These are phyloP conservation scores for Ecdyonurus torrentis DNA, from an alignment of 2,888 invertebrate genomes.

Conservation along the genomic window DNA sequence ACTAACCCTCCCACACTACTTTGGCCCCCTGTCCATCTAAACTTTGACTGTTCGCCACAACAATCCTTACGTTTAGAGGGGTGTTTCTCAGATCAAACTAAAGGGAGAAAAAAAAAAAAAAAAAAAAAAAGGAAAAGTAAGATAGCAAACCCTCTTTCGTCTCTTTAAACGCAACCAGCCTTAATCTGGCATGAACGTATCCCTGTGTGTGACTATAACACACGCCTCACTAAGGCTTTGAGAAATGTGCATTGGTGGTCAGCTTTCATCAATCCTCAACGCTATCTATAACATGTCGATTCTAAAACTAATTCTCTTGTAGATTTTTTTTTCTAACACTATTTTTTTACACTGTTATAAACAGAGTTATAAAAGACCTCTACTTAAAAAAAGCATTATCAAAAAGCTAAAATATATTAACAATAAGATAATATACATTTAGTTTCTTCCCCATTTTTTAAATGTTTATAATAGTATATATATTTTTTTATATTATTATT, in stretches of 20 bases:
- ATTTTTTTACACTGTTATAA: neutral
- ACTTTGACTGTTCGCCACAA: neutral
- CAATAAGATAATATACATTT: too few species aligned
- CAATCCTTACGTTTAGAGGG: neutral
- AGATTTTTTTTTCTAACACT: neutral
- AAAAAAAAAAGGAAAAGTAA: neutral
- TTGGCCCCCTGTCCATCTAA: neutral
- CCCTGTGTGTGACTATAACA: neutral
- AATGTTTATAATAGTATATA: too few species aligned
- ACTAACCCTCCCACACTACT: too few species aligned
- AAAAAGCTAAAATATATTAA: neutral
- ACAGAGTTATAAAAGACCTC: neutral
- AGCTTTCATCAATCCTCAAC: neutral
- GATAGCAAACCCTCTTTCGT: neutral
- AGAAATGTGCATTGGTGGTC: neutral
- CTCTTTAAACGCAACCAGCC: neutral
- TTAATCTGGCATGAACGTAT: neutral
- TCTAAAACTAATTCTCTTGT: neutral
- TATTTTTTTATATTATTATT: neutral
- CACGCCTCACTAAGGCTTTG: neutral
- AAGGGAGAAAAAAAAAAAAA: neutral
- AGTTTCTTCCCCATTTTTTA: too few species aligned
- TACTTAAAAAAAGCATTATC: neutral
- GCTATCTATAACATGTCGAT: neutral
- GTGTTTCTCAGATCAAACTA: neutral